Evolutionary conservation across 2,797 vertebrate species (phyloP), one percentile per base, ranked within the genome.

Genomic region (Urosaurus nigricauda): DNA sequence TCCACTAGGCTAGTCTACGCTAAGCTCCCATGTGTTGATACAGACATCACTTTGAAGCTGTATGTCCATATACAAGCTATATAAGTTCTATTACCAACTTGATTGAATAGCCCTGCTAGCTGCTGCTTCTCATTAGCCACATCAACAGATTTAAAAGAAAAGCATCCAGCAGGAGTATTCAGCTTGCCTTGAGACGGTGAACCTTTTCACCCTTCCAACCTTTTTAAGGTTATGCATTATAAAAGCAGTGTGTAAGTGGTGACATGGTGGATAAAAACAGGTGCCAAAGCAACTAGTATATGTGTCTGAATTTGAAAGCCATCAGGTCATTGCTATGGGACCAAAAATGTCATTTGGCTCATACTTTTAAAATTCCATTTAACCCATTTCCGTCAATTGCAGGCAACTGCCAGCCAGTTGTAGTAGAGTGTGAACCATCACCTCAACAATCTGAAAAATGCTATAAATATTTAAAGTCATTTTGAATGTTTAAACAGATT

Each of bases 401-500:
- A 92, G 86, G 80, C 88, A 93, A 87, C 87, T 94, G 92, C 78
- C 86, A 78, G 63, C 77, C 37, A 81, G 37, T 24, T 83, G 77
- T 77, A 87, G 73, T 29, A 90, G 84, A 80, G 84, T 91, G 89
- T 87, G 91, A 95, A 92, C 84, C 70, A 37, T 91, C 91, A 92
- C 88, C 79, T 91, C 91, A 93, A 92, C 63, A 87, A 84, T 87
- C 82, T 70, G 71, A 85, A 85, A 43, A 87, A 47, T 80, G 89
- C 85, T 93, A 92, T 95, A 93, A 94, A 95, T 94, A 93, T 95
- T 95, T 91, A 96, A 91, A 79, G 82, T 92, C 93, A 90, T 85
- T 73, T 90, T 94, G 87, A 94, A 93, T 90, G 86, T 94, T 95
- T 94, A 93, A 95, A 90, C 90, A 94, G 89, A 87, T 87, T 93